Conservation (phyloP, 2,113 vertebrate species). For the Epinephelus fuscoguttatus region DNA sequence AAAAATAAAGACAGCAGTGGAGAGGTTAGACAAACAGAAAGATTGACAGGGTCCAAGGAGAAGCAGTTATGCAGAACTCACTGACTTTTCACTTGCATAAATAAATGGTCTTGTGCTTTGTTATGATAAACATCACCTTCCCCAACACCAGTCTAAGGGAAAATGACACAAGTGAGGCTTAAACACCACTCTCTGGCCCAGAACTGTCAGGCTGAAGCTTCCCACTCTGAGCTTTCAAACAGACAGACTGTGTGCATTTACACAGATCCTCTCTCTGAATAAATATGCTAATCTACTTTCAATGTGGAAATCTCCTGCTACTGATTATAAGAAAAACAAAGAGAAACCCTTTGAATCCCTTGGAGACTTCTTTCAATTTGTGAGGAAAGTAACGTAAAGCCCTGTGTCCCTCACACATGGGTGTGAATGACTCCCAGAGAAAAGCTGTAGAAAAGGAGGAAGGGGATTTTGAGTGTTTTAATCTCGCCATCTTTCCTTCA, state of each 20-base stretch:
- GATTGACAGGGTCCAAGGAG: conserved; percentile 17
- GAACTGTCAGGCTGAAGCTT: conserved; percentile 68
- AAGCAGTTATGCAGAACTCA: conserved; percentile 36
- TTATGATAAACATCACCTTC: conserved; percentile 75
- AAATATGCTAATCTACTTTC: conserved; percentile 73
- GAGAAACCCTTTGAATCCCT: conserved; percentile 57
- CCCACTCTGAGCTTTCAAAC: conserved; percentile 44
- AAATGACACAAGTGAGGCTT: conserved; percentile 42
- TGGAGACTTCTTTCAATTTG: conserved; percentile 49
- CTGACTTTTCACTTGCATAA: conserved; percentile 47
- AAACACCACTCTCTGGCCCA: conserved; percentile 57
- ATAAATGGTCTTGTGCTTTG: conserved; percentile 62
- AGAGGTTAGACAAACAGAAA: background rate
- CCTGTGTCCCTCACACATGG: conserved; percentile 41
- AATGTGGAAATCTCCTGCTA: conserved; percentile 71
- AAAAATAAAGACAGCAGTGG: conserved; percentile 11
- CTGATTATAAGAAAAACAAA: conserved; percentile 76
- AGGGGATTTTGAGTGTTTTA: conserved; percentile 22
- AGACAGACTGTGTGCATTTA: conserved; percentile 48
- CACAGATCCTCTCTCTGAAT: conserved; percentile 66
- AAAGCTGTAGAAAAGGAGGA: conserved; percentile 38
- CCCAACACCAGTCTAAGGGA: conserved; percentile 53
- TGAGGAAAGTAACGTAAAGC: conserved; percentile 48
- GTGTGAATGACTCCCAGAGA: conserved; percentile 45
- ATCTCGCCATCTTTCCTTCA: background rate